A percentile compares a stretch with the other conserved stretches of the same genome.
Evolutionary conservation across 2,888 invertebrate species (phyloP).

Genomic region (Pteria penguin): DNA sequence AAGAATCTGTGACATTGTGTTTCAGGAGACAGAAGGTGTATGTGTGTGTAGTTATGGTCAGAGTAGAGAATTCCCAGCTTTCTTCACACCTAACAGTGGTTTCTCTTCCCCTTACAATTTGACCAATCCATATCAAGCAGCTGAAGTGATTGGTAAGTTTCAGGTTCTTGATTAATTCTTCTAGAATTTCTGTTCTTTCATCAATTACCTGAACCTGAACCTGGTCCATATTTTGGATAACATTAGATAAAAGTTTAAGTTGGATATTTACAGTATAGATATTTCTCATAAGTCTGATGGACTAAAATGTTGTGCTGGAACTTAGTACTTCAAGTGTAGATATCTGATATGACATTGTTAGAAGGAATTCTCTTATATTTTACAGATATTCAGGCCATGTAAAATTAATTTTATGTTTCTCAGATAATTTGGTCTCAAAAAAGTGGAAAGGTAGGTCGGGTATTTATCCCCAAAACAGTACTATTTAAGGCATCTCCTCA

Average conservation of each 20-base stretch:
- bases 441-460: too few relatives aligned
- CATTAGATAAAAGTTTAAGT: neutral
- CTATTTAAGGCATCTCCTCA: too few relatives aligned
- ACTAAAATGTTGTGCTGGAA: neutral
- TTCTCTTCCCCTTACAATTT: slow-evolving; percentile 87
- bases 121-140: slow-evolving; percentile 85
- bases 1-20: too few relatives aligned
- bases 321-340: too few relatives aligned
- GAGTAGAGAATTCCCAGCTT: slow-evolving; percentile 91
- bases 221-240: neutral
- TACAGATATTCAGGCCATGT: too few relatives aligned
- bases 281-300: neutral
- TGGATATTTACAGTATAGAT: neutral
- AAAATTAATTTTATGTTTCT: too few relatives aligned
- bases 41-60: slow-evolving; percentile 90
- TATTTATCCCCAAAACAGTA: too few relatives aligned
- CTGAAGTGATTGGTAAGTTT: slow-evolving; percentile 81
- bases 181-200: too few relatives aligned
- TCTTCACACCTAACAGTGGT: slow-evolving; percentile 91
- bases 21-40: slow-evolving; percentile 97
- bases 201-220: neutral
- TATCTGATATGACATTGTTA: too few relatives aligned
- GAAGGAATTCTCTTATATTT: too few relatives aligned
- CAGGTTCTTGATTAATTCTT: too few relatives aligned
- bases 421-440: too few relatives aligned